phyloP scores from a whole-genome alignment of 1,140 invertebrate genomes.

The Limonius californicus region DNA sequence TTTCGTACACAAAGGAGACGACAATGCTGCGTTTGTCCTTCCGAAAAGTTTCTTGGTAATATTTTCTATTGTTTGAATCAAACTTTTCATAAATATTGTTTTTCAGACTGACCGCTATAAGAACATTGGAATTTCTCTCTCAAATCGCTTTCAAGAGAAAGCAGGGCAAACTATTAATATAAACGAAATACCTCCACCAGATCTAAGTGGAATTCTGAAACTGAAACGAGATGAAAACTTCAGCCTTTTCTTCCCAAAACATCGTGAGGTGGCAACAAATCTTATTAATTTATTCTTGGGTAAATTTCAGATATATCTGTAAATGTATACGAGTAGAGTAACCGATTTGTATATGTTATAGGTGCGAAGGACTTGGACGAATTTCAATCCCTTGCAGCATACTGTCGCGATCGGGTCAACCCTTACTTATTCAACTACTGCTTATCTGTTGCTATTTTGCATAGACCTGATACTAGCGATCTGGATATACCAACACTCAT shows the following conservation, averaged over 20 bases:
- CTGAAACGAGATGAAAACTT: conserved; percentile 66
- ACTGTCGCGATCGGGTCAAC: conserved; percentile 69
- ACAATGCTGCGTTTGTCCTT: conserved; percentile 57
- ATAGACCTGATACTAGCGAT: conserved; percentile 70
- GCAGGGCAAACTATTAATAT: conserved; percentile 55
- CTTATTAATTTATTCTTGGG: conserved; percentile 64
- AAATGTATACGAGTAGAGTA: too few species aligned
- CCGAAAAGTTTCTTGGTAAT: too few species aligned
- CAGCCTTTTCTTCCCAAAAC: conserved; percentile 70
- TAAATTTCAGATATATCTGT: not conserved
- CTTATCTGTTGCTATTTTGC: conserved; percentile 68
- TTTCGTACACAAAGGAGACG: conserved; percentile 59
- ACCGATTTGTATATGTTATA: not conserved
- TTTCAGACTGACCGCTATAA: conserved; percentile 61
- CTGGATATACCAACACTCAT: conserved; percentile 65
- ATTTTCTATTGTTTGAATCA: too few species aligned
- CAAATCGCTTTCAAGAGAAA: conserved; percentile 57
- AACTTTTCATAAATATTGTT: conserved; percentile 27
- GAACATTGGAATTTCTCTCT: conserved; percentile 51
- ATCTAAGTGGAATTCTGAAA: conserved; percentile 61
- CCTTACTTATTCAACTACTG: conserved; percentile 76
- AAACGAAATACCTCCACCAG: conserved; percentile 63
- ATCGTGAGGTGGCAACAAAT: conserved; percentile 62
- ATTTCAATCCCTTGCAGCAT: conserved; percentile 64
- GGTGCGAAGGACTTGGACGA: conserved; percentile 53